Percentiles rank a stretch among this genome's conserved stretches.
Conservation (phyloP, 2,888 invertebrate genomes). For the Noctuana brunneofusca region DNA sequence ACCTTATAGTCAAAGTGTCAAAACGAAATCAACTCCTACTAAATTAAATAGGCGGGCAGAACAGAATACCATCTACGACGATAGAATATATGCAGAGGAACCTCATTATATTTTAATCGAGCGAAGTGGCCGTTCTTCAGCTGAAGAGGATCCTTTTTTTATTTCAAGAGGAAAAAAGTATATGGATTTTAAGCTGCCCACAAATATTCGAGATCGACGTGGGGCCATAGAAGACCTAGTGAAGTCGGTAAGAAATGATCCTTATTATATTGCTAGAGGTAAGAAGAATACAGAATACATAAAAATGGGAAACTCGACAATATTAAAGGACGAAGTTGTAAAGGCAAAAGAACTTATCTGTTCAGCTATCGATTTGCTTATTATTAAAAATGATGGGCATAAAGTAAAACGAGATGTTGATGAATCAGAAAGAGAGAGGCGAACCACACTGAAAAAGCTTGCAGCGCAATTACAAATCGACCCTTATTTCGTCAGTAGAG, state of each 20-base stretch:
- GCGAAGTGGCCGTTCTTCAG: conserved; percentile 69
- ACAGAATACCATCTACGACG: conserved; percentile 61
- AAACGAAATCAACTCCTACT: background rate
- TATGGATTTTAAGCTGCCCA: conserved; percentile 48
- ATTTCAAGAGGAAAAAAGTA: conserved; percentile 72
- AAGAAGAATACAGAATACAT: conserved; percentile 59
- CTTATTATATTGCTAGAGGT: conserved; percentile 80
- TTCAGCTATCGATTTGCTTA: conserved; percentile 59
- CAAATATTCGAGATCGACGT: conserved; percentile 62
- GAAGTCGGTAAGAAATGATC: conserved; percentile 75
- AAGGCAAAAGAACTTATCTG: conserved; percentile 70
- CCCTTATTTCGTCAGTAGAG: conserved; percentile 74
- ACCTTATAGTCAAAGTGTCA: background rate
- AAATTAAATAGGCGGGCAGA: conserved; percentile 40
- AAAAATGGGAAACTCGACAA: conserved; percentile 47
- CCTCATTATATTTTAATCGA: conserved; percentile 80
- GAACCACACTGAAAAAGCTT: conserved; percentile 68
- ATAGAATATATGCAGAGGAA: conserved; percentile 77
- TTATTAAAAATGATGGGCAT: conserved; percentile 44
- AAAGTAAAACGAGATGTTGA: conserved; percentile 62
- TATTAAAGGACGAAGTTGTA: conserved; percentile 45
- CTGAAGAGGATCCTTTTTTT: conserved; percentile 68
- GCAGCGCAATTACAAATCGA: conserved; percentile 72
- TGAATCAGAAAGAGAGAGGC: conserved; percentile 66
- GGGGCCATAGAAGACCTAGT: conserved; percentile 73